Evolutionary conservation across 2,888 invertebrate genomes (phyloP).

Genomic region (Microchrysa polita): DNA sequence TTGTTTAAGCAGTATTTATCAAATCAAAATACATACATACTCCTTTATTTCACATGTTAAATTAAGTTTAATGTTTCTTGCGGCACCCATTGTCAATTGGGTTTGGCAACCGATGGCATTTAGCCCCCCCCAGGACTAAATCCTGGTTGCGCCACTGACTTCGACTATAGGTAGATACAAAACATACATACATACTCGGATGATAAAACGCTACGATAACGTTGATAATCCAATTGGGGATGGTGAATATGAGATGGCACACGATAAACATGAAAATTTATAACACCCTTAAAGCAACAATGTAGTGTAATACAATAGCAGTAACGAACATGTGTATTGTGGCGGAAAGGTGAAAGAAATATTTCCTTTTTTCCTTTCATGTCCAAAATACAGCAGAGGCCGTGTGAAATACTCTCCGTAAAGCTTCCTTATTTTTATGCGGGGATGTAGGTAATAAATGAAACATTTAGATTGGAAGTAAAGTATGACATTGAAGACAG

Average conservation of each 20-base stretch:
- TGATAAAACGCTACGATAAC: constrained; percentile 24
- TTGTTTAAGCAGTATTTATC: too few relatives aligned
- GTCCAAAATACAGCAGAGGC: not conserved
- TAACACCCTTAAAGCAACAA: constrained; percentile 15
- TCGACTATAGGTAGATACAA: too few relatives aligned
- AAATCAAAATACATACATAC: too few relatives aligned
- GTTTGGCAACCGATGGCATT: too few relatives aligned
- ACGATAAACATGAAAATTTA: constrained; percentile 36
- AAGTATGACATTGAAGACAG: constrained; percentile 15
- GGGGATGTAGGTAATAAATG: not conserved
- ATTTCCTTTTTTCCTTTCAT: constrained; percentile 15
- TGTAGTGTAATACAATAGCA: not conserved
- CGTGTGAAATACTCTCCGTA: not conserved
- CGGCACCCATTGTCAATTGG: too few relatives aligned
- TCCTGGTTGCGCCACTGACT: too few relatives aligned
- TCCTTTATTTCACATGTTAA: too few relatives aligned
- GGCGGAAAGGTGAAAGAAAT: constrained; percentile 10
- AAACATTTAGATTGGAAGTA: constrained; percentile 7
- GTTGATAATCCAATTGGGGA: constrained; percentile 41
- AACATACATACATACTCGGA: not conserved
- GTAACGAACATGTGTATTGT: not conserved
- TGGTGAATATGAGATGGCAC: constrained; percentile 39
- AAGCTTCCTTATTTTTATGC: not conserved
- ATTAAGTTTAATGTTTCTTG: too few relatives aligned
- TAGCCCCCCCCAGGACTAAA: too few relatives aligned